Conservation (phyloP, 2,113 vertebrate species). For the Raja brachyura region DNA sequence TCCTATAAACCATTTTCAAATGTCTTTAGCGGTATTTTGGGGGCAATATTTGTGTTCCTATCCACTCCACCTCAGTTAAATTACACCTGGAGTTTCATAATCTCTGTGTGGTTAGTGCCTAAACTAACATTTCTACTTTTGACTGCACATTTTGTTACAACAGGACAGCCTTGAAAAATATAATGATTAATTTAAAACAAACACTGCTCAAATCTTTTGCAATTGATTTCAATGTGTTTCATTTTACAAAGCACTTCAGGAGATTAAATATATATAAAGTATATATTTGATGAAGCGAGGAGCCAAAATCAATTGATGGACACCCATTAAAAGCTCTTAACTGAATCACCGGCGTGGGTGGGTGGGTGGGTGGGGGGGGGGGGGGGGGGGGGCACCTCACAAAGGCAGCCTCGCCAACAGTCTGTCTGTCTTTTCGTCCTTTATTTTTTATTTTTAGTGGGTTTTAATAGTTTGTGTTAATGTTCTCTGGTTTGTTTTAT, state of each 20-base stretch:
- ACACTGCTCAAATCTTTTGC: background rate
- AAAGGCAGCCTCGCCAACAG: too few species aligned
- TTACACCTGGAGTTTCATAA: background rate
- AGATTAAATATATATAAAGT: background rate
- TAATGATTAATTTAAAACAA: slow-evolving; percentile 35
- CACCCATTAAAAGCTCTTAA: background rate
- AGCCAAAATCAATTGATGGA: background rate
- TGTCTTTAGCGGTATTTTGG: background rate
- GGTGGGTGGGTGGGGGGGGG: too few species aligned
- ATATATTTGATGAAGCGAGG: background rate
- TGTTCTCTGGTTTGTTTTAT: too few species aligned
- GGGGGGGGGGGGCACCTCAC: too few species aligned
- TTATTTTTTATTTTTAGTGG: too few species aligned
- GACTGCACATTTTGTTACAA: slow-evolving; percentile 27
- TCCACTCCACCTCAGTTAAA: background rate
- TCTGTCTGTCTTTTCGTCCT: too few species aligned
- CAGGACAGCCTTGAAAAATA: slow-evolving; percentile 25
- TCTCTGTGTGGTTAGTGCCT: background rate
- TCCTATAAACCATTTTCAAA: background rate
- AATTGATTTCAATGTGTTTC: background rate
- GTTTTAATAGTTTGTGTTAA: too few species aligned
- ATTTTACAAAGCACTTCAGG: background rate
- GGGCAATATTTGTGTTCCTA: background rate
- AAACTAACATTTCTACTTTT: slow-evolving; percentile 22
- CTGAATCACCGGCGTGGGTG: too few species aligned